Evolutionary conservation across 2,888 invertebrate genomes (phyloP), one percentile per base, ranked within the genome.

Genomic region (Melolontha melolontha): DNA sequence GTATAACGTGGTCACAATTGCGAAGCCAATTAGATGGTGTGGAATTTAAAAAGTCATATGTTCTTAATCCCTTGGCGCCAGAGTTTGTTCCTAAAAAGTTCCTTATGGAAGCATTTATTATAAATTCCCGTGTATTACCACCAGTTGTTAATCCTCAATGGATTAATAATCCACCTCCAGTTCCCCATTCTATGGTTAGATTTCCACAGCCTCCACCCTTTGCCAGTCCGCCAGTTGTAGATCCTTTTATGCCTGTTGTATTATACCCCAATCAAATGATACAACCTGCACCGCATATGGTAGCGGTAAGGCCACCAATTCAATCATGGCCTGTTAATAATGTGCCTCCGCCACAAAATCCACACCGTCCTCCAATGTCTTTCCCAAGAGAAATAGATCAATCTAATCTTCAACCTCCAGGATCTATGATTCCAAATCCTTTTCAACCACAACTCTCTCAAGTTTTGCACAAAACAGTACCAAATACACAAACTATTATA

Each of bases 41-140:
- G 1, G 92, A 93, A 79, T 82, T 92, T 74, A 90, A 91, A 76
- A 90, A 91, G 70, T 90, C 89, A 2, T 92, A 91, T 79, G 89
- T 90, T 2, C 83, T 94, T n/a, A 94, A 94, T 83, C 94, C 94
- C 0, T 80, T 93, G 57, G 94, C 94, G 0, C 90, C 92, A 0
- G 93, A 92, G 78, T 94, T 94, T 81, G 86, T 93, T 42, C 94
- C 93, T 0, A 84, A 91, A 40, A 85, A 87, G 65, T 82, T 81
- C 66, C 80, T 85, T 72, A 82, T 84, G 2, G 86, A 86, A 74
- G 82, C 84, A 0, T 85, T 85, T 71, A 78, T 86, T 41, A 81
- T 83, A 42, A 82, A 75, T 64, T 72, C 74, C 1, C 70, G 69
- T 16, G 69, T 73, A 17, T 59, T 63, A 42, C 67, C 67, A 17